Base-by-base conservation (phyloP, 2,888 invertebrate species). In the Pandemis corylana region DNA sequence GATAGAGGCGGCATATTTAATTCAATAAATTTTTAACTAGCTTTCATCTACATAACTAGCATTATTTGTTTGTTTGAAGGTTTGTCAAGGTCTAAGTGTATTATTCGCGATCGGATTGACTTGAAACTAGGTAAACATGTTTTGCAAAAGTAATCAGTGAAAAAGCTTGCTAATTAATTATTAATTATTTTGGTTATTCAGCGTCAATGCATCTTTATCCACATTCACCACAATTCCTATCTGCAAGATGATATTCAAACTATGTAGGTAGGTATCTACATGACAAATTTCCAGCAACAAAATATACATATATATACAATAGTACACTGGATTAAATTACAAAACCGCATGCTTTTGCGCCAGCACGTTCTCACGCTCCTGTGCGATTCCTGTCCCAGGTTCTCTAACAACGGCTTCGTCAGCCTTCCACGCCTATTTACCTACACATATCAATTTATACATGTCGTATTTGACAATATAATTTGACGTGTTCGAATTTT, bases 401-500 rank as follows among this genome's bases (percentile, higher is more conserved):
- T 62, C 62, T 13, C 41, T 41, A 28, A 10, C 13, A 36, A 7
- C 5, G 61, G 36, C 61, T 36, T 36, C 9, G 63, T 63, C 42
- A 63, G 7, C 44, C 6, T 5, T 41, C 6, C 41, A n/a, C 2
- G 15, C 41, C 62, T 36, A 49, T 49, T 65, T 49, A 28, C 46
- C 41, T 20, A 44, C 36, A 62, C 61, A 51, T 66, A 15, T 41
- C 12, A 13, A 41, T n/a, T n/a, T 49, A 28, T 15, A 20, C 20
- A 41, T 41, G 53, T 46, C 5, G 46, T 69, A 61, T 69, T 70
- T 70, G 74, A 62, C 69, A 66, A 62, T 65, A 69, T 49, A 44
- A 53, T 75, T 65, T 77, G 75, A 77, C 77, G 70, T 72, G 77
- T 70, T 78, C 74, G 75, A n/a, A 13, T 80, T 92, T 92, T 93